phyloP scores from a whole-genome alignment of 2,797 vertebrate genomes.

The Mus spretus region DNA sequence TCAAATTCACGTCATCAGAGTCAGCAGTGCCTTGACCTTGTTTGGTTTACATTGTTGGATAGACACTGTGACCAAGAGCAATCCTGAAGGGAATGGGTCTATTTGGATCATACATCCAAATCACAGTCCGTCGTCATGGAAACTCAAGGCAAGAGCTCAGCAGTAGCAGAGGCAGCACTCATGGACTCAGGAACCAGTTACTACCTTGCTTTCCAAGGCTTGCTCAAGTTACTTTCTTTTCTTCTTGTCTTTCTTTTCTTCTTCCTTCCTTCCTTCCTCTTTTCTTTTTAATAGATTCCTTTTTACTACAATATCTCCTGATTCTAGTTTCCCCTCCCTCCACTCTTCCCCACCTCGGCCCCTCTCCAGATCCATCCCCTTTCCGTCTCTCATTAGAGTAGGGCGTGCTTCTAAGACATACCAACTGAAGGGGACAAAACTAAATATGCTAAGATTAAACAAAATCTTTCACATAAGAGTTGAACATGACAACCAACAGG shows the following conservation, averaged over 20 bases:
- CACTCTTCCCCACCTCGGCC: no score
- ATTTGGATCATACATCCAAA: background rate
- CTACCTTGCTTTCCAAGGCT: no score
- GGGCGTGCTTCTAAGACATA: background rate
- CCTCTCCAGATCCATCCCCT: background rate
- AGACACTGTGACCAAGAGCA: background rate
- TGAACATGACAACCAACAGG: background rate
- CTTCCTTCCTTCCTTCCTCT: no score
- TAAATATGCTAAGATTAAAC: background rate
- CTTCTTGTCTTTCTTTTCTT: no score
- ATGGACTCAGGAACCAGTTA: fast-evolving
- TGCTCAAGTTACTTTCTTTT: background rate
- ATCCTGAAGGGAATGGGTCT: background rate
- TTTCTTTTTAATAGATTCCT: background rate
- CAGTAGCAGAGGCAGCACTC: background rate
- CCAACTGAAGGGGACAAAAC: background rate
- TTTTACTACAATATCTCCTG: background rate
- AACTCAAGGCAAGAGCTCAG: background rate
- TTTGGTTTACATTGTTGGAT: background rate
- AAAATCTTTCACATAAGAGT: background rate
- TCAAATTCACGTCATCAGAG: background rate
- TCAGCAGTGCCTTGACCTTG: background rate
- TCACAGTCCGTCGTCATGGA: background rate
- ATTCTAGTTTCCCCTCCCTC: background rate
- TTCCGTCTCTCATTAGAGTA: background rate